These are phyloP conservation scores for Trichogramma evanescens DNA, from an alignment of 2,888 invertebrate genomes.

Conservation along the genomic window DNA sequence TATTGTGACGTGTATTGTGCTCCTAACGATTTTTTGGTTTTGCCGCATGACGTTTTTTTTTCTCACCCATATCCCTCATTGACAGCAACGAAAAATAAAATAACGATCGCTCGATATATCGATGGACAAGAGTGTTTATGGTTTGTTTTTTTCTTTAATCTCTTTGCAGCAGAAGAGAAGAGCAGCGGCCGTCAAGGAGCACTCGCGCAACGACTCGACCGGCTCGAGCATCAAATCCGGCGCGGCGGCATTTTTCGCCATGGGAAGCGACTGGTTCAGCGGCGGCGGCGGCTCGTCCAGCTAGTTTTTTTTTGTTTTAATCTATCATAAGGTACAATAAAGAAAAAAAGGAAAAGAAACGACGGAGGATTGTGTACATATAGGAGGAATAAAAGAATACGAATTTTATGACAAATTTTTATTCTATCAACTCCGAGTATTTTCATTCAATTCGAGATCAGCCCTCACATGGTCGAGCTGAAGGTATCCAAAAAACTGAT, in stretches of 20 bases:
- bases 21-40: no score
- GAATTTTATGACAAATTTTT: neutral
- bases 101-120: neutral
- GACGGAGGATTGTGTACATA: slow-evolving; percentile 10
- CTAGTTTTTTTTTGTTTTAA: slow-evolving; percentile 14
- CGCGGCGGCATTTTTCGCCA: slow-evolving; percentile 73
- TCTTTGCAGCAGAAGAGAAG: slow-evolving; percentile 50
- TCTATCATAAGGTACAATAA: neutral
- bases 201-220: slow-evolving; percentile 47
- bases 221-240: slow-evolving; percentile 60
- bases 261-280: slow-evolving; percentile 75
- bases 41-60: no score
- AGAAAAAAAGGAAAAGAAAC: neutral
- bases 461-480: slow-evolving; percentile 16
- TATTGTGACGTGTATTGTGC: no score
- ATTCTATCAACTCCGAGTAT: neutral
- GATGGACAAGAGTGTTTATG: neutral
- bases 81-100: neutral
- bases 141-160: neutral
- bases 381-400: slow-evolving; percentile 18
- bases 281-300: slow-evolving; percentile 49
- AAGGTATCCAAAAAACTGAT: slow-evolving; percentile 52
- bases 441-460: neutral
- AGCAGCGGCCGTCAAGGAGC: slow-evolving; percentile 38
- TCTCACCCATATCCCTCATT: no score